phyloP scores from a whole-genome alignment of 2,113 vertebrate species.

The Pachycephala philippinensis region DNA sequence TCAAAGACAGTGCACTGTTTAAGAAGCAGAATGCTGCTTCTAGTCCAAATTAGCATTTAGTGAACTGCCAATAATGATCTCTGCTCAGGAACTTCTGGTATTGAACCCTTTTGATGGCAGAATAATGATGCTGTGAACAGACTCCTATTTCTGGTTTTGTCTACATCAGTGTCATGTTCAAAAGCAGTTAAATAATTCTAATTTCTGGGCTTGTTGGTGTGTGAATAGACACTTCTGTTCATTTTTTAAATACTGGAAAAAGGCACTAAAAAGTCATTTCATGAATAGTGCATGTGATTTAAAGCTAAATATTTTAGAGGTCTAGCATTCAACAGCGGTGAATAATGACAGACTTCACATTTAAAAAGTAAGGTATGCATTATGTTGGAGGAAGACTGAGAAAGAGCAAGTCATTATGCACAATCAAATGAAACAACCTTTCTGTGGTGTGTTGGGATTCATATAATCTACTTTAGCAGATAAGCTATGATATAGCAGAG shows the following conservation, averaged over 20 bases:
- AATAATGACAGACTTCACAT: constrained; percentile 25
- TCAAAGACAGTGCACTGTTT: background rate
- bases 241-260: background rate
- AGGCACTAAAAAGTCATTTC: background rate
- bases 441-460: constrained; percentile 1
- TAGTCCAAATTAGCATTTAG: constrained; percentile 23
- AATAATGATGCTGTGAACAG: constrained; percentile 34
- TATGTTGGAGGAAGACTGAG: constrained; percentile 2
- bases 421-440: constrained; percentile 23
- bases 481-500: constrained; percentile 38
- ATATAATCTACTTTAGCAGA: constrained; percentile 18
- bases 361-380: background rate
- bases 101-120: constrained; percentile 39
- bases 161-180: constrained; percentile 30
- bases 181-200: constrained; percentile 35
- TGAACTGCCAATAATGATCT: constrained; percentile 19
- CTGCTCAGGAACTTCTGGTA: background rate
- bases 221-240: constrained; percentile 8
- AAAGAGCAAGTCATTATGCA: constrained; percentile 46
- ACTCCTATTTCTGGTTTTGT: constrained; percentile 42
- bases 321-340: constrained; percentile 17
- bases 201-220: constrained; percentile 24
- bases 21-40: constrained; percentile 5
- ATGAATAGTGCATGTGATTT: background rate
- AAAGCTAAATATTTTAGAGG: constrained; percentile 14